Evolutionary conservation across 1,140 invertebrate genomes (phyloP).

Genomic region (Heliconius hermathena): DNA sequence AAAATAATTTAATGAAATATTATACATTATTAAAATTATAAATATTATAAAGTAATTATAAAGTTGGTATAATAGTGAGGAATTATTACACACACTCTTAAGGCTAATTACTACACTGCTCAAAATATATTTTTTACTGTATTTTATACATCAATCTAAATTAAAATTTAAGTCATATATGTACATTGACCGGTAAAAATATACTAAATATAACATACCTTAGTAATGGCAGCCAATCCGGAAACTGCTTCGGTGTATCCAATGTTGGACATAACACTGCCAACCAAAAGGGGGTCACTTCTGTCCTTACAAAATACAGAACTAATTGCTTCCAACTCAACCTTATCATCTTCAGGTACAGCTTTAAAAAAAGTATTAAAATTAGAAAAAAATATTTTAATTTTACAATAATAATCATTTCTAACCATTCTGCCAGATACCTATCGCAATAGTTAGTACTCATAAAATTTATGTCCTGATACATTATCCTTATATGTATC

Average conservation of each 20-base stretch:
- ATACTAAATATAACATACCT: conserved; percentile 63
- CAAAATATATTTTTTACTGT: too few relatives aligned
- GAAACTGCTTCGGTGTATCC: conserved; percentile 87
- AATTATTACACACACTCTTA: too few relatives aligned
- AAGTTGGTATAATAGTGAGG: too few relatives aligned
- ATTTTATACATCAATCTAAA: neutral
- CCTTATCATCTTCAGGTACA: conserved; percentile 70
- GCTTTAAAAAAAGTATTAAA: conserved; percentile 54
- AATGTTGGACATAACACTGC: conserved; percentile 89
- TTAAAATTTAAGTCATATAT: neutral
- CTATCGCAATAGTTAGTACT: too few relatives aligned
- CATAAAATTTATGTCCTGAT: too few relatives aligned
- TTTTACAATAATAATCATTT: too few relatives aligned
- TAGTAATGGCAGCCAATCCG: conserved; percentile 83
- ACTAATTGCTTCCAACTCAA: conserved; percentile 60
- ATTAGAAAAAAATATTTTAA: neutral
- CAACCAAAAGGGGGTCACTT: conserved; percentile 83
- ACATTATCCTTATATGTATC: too few relatives aligned
- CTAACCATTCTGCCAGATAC: too few relatives aligned
- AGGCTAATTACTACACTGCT: too few relatives aligned
- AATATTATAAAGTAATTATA: too few relatives aligned
- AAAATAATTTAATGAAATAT: too few relatives aligned
- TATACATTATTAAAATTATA: too few relatives aligned
- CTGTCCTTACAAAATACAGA: conserved; percentile 71
- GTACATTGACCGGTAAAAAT: neutral